Conservation (phyloP, 2,797 vertebrate genomes). For the Picus viridis region DNA sequence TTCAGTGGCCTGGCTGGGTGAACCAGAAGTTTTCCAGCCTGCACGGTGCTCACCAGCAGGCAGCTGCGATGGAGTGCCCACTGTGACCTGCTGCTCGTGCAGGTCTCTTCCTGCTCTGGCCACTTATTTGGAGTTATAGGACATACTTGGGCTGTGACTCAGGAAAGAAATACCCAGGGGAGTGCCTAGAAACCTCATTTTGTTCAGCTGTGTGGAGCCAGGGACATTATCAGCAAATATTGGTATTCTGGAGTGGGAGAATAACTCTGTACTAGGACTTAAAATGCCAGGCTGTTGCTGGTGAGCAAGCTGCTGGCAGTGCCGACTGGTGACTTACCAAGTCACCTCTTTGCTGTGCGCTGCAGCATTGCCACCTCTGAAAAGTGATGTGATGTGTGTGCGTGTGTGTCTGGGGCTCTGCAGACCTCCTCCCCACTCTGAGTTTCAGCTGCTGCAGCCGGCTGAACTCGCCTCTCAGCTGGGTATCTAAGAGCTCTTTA, state of each 20-base stretch:
- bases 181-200: background rate
- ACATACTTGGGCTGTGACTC: background rate
- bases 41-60: rapidly evolving
- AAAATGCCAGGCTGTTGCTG: background rate
- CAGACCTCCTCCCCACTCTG: background rate
- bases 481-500: background rate
- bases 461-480: background rate
- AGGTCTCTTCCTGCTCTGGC: background rate
- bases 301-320: background rate
- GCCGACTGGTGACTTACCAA: background rate
- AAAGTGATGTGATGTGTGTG: background rate
- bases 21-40: slow-evolving; percentile 12
- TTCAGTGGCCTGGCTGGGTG: slow-evolving; percentile 69
- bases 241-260: background rate
- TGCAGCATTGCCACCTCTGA: background rate
- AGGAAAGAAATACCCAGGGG: background rate
- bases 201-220: background rate
- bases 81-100: background rate
- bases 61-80: background rate
- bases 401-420: background rate
- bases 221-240: background rate
- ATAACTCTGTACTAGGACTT: background rate
- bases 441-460: background rate
- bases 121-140: background rate
- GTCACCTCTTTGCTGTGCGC: background rate